Conservation (phyloP, 1,140 invertebrate species). For the Drosophila setifemur region DNA sequence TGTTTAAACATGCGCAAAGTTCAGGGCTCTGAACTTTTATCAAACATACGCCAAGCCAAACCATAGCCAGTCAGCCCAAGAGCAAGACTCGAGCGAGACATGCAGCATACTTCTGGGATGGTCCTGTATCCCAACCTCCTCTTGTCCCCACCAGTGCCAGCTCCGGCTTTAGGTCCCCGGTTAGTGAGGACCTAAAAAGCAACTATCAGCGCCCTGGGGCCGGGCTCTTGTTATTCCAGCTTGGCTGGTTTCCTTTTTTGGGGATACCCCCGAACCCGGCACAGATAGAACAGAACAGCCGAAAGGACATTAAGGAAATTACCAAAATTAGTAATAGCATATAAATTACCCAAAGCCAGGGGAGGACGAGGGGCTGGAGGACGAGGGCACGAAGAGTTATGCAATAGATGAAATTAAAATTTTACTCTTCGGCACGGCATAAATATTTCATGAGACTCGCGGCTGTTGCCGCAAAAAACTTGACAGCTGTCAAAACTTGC, state of each 20-base stretch:
- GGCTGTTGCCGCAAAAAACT: conserved; percentile 55
- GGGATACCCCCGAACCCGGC: conserved; percentile 2
- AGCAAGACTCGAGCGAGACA: conserved; percentile 36
- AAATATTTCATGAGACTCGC: conserved; percentile 75
- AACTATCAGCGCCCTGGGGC: conserved; percentile 73
- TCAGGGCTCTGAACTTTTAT: conserved; percentile 79
- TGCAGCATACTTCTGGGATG: conserved; percentile 31
- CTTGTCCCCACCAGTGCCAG: not conserved
- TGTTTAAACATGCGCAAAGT: conserved; percentile 82
- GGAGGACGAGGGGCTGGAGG: not conserved
- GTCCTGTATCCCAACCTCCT: not conserved
- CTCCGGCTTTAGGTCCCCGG: not conserved
- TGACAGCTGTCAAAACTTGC: conserved; percentile 76
- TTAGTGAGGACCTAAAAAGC: conserved; percentile 53
- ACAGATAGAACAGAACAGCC: conserved; percentile 46
- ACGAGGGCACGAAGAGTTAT: not conserved
- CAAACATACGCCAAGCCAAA: conserved; percentile 68
- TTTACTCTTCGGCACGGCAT: conserved; percentile 47
- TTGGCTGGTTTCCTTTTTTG: conserved; percentile 66
- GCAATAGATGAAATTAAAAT: conserved; percentile 59
- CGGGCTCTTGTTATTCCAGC: conserved; percentile 71
- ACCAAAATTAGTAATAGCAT: conserved; percentile 69
- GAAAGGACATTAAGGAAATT: conserved; percentile 79
- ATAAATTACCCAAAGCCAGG: conserved; percentile 48
- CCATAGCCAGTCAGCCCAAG: conserved; percentile 8